phyloP scores from a whole-genome alignment of 2,797 vertebrate species.

The Channallabes apus region DNA sequence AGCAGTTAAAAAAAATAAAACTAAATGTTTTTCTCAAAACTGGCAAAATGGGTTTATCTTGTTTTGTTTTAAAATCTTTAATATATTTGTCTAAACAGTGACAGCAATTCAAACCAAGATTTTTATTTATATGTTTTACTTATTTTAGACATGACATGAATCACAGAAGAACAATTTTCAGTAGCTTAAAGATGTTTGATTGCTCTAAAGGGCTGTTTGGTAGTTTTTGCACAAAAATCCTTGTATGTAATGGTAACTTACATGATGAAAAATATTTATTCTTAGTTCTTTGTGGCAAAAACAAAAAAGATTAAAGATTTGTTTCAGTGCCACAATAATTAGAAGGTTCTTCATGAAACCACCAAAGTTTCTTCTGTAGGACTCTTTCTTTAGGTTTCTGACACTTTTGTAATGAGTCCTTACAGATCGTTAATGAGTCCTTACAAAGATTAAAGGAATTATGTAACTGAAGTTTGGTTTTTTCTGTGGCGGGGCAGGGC shows the following conservation, averaged over 20 bases:
- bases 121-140: not conserved
- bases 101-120: not conserved
- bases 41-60: too few relatives aligned
- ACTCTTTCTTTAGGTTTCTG: not conserved
- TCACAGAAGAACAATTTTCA: not conserved
- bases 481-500: not conserved
- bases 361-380: not conserved
- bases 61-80: too few relatives aligned
- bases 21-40: too few relatives aligned
- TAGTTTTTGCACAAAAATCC: not conserved
- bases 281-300: not conserved
- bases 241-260: not conserved
- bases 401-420: not conserved
- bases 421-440: not conserved
- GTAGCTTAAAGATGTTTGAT: not conserved
- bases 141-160: not conserved
- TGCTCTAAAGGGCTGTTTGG: not conserved
- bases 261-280: not conserved
- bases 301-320: not conserved
- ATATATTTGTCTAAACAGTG: not conserved
- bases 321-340: slow-evolving; percentile 3
- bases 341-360: not conserved
- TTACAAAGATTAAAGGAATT: not conserved
- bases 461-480: not conserved
- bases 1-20: too few relatives aligned